These are phyloP conservation scores for Ctenopoma multispine DNA, from an alignment of 2,797 vertebrate species.

Conservation along the genomic window DNA sequence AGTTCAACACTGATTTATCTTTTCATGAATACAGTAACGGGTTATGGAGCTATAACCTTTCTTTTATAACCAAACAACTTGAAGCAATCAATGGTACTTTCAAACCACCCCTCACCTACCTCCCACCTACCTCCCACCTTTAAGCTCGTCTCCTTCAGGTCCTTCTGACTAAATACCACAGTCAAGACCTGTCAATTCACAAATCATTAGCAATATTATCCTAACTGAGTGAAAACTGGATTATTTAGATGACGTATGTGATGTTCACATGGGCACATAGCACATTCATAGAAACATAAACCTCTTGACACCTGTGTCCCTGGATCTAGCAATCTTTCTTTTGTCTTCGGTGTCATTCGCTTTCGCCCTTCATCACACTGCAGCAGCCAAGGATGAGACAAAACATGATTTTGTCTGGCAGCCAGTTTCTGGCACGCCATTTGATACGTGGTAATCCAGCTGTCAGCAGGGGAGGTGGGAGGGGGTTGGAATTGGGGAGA, in stretches of 20 bases:
- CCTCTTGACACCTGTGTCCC: slow-evolving; percentile 10
- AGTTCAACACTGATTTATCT: not conserved
- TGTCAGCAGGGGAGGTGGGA: slow-evolving; percentile 60
- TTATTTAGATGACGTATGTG: no score
- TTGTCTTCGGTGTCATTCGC: slow-evolving; percentile 62
- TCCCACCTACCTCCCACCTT: not conserved
- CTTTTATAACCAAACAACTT: not conserved
- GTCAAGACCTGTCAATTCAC: no score
- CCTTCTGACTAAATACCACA: no score
- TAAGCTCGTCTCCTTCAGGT: not conserved
- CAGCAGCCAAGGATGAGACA: slow-evolving; percentile 71
- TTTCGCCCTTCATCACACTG: slow-evolving; percentile 61
- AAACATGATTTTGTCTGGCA: slow-evolving; percentile 79
- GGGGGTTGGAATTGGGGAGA: not conserved
- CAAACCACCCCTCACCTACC: no score
- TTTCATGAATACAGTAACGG: slow-evolving; percentile 1
- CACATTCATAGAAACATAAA: not conserved
- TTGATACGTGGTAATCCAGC: slow-evolving; percentile 77
- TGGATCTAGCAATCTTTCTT: slow-evolving; percentile 39
- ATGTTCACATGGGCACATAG: not conserved
- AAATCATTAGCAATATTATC: no score
- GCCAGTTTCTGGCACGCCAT: slow-evolving; percentile 69
- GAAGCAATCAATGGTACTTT: not conserved
- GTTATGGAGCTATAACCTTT: not conserved
- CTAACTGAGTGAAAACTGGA: no score